Base-by-base conservation (phyloP, 2,113 vertebrate genomes). In the Toxotes jaculatrix region DNA sequence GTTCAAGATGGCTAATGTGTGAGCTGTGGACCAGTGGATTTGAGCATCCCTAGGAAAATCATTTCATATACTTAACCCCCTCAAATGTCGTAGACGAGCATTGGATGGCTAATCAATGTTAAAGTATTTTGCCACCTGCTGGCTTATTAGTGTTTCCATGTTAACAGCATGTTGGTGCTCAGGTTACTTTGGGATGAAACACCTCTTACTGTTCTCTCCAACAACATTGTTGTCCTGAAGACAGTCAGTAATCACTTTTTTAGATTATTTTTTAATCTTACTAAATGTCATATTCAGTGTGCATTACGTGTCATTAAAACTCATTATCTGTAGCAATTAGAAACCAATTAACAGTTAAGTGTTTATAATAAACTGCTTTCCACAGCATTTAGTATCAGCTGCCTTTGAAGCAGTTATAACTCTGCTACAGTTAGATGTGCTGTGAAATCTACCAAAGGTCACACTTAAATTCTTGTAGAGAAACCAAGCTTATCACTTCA, bases 61-160 rank as follows among this genome's bases (percentile, higher is more conserved):
- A 69, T 56, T 9, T 7, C 21, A 4, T 31, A 23, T 62, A 0
- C 17, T 43, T 31, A n/a, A 43, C 38, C 12, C 14, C 14, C 12
- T 66, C 38, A 14, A 2, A 9, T 43, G 4, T 21, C 2, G 56
- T 53, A 19, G 19, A 17, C 17, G 27, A 7, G 13, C 7, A 21
- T 21, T 51, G 2, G n/a, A 36, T 32, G 13, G 17, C 31, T 1
- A 19, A 31, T 76, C 40, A 8, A 3, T 55, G 34, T 32, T 45
- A 0, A 21, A n/a, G 21, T 60, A 65, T 21, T 42, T 8, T 62
- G 66, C 19, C 75, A 76, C 62, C 77, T 75, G 38, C 87, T 76
- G 80, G 74, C 67, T 81, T 66, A 78, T 79, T 53, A 53, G 63
- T 38, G 87, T 91, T 89, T 60, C 90, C 90, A 90, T 86, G 87